Conservation (phyloP, 2,797 vertebrate species). For the Macroramphosus scolopax region DNA sequence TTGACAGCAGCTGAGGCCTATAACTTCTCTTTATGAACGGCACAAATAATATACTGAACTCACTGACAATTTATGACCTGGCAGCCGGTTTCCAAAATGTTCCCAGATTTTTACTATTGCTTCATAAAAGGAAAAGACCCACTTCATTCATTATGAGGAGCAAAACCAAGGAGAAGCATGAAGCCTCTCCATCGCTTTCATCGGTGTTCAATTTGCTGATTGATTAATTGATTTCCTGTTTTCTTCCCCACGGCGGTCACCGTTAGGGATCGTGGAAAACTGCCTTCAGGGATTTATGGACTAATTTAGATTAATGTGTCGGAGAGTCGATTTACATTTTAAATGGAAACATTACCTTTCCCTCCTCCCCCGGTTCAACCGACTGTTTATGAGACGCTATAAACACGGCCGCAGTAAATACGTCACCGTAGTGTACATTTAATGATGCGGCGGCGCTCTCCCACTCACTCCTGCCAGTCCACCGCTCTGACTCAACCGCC, state of each 20-base stretch:
- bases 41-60: constrained; percentile 36
- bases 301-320: constrained; percentile 53
- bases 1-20: constrained; percentile 6
- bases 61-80: constrained; percentile 37
- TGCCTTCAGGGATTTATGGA: constrained; percentile 47
- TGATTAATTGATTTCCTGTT: constrained; percentile 49
- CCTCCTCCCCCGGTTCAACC: constrained; percentile 29
- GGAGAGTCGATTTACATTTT: constrained; percentile 60
- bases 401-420: constrained; percentile 58
- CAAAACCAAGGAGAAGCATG: constrained; percentile 16
- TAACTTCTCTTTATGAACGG: constrained; percentile 27
- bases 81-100: constrained; percentile 26
- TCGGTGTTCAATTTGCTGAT: constrained; percentile 39
- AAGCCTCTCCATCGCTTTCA: constrained; percentile 15
- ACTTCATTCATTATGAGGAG: constrained; percentile 22
- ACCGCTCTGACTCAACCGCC: constrained; percentile 11
- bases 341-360: constrained; percentile 58
- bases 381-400: constrained; percentile 56
- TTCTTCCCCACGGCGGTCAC: constrained; percentile 8
- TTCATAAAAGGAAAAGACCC: constrained; percentile 24
- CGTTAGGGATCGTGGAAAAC: constrained; percentile 8
- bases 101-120: constrained; percentile 6
- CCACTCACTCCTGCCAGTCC: constrained; percentile 23
- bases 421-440: constrained; percentile 36
- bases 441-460: constrained; percentile 13